Evolutionary conservation across 2,888 invertebrate genomes (phyloP).

Genomic region (Imbricaverruca yamaguchii): DNA sequence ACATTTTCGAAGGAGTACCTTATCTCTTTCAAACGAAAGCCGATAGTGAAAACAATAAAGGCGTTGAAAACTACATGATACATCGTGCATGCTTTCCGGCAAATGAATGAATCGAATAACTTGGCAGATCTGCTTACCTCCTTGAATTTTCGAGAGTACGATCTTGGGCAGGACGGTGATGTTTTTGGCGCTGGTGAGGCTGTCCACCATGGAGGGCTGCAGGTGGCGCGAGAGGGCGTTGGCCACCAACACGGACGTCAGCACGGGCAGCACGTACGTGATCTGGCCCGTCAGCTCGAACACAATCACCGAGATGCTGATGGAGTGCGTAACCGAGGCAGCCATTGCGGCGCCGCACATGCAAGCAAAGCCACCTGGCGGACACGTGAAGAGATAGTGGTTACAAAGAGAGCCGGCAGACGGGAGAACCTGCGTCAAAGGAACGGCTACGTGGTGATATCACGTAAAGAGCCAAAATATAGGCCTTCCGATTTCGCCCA

Average conservation of each 20-base stretch:
- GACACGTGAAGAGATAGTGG: background rate
- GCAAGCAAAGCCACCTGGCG: conserved; percentile 40
- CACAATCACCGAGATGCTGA: conserved; percentile 94
- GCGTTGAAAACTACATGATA: too few relatives aligned
- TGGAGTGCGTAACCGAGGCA: conserved; percentile 94
- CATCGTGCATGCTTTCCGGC: too few relatives aligned
- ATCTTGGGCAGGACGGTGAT: conserved; percentile 94
- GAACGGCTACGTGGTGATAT: too few relatives aligned
- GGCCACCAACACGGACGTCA: conserved; percentile 91
- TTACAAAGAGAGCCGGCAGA: too few relatives aligned
- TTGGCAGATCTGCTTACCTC: background rate
- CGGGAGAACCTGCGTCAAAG: too few relatives aligned
- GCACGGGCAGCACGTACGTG: conserved; percentile 89
- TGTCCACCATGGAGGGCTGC: conserved; percentile 96
- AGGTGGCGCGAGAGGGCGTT: conserved; percentile 91
- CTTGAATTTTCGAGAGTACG: conserved; percentile 59
- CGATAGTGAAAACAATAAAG: too few relatives aligned
- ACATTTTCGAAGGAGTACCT: too few relatives aligned
- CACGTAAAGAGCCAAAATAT: too few relatives aligned
- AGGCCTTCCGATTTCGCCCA: too few relatives aligned
- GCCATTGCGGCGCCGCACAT: conserved; percentile 93
- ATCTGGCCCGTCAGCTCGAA: conserved; percentile 99
- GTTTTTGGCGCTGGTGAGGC: conserved; percentile 94
- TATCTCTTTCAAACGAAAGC: too few relatives aligned
- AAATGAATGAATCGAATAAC: too few relatives aligned